Base-by-base conservation (phyloP, 2,113 vertebrate genomes). In the Megaptera novaeangliae region DNA sequence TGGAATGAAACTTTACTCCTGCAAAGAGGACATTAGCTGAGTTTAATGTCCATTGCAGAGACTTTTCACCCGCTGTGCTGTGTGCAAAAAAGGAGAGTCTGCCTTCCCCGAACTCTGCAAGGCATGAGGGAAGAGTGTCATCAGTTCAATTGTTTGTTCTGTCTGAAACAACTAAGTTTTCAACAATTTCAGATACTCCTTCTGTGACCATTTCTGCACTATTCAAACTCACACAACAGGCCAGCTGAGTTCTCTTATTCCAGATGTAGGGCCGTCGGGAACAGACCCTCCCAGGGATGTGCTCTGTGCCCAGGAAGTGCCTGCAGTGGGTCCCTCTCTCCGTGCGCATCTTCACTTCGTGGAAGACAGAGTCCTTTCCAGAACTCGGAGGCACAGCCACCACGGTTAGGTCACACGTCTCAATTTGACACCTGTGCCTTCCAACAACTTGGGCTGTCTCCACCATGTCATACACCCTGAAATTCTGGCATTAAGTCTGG, bases 31-130 rank as follows among this genome's bases (percentile, higher is more conserved):
- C 25, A 0, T 3, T 18, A 34, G 34, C 15, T 4, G 55, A 31
- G 46, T 4, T 23, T 13, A 4, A 21, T 3, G 39, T 13, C 17
- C 31, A 2, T 2, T 0, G 13, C 36, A 10, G 88, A 34, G 25
- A 2, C 1, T 13, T 8, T 11, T 27, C 10, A 2, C 36, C 44
- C 0, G 0, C 4, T 0, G 10, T 0, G 0, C 25, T 39, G 1
- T 0, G 14, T 23, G 46, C 14, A 18, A 0, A 14, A 2, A 6
- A 4, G 55, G 34, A 57, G 10, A 1, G 2, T 1, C 52, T 14
- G 66, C 20, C 55, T 15, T 20, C 34, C 15, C 25, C 0, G 0
- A 8, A 2, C 6, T 0, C 5, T 6, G 36, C 4, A 2, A 21
- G 13, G 25, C 52, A 2, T 14, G 27, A 7, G 34, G 25, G 23